These are phyloP conservation scores for Vanessa cardui DNA, from an alignment of 2,888 invertebrate species.

Conservation along the genomic window DNA sequence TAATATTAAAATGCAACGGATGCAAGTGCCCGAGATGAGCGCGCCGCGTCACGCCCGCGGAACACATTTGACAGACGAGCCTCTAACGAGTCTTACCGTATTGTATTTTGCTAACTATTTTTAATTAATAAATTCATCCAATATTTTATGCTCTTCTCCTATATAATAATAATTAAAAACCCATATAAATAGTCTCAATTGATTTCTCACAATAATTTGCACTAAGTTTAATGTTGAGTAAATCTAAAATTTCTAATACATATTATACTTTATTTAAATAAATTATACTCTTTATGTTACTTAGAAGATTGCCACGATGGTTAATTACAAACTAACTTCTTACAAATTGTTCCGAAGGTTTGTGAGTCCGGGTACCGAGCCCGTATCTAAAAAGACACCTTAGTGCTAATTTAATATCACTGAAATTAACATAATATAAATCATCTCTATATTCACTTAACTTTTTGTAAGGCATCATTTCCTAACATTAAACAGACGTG, in stretches of 20 bases:
- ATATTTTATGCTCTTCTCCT: conserved; percentile 80
- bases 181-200: conserved; percentile 82
- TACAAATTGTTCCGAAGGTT: conserved; percentile 77
- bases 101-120: conserved; percentile 83
- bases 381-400: conserved; percentile 63
- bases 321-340: conserved; percentile 81
- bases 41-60: conserved; percentile 37
- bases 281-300: conserved; percentile 81
- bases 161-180: conserved; percentile 82
- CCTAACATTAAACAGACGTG: conserved; percentile 79
- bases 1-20: conserved; percentile 64
- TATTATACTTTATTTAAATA: conserved; percentile 80
- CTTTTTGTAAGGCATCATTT: conserved; percentile 79
- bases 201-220: conserved; percentile 82
- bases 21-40: conserved; percentile 43
- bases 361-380: conserved; percentile 65
- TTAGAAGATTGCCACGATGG: conserved; percentile 79
- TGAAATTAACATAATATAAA: conserved; percentile 81
- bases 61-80: conserved; percentile 76
- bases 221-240: conserved; percentile 82
- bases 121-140: conserved; percentile 83
- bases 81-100: conserved; percentile 81
- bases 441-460: conserved; percentile 79
- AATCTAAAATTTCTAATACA: conserved; percentile 83
- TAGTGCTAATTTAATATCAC: conserved; percentile 67